Percentiles rank a stretch among this genome's conserved stretches.
Evolutionary conservation across 1,140 invertebrate genomes (phyloP).

Genomic region (Sminthurides bifidus): DNA sequence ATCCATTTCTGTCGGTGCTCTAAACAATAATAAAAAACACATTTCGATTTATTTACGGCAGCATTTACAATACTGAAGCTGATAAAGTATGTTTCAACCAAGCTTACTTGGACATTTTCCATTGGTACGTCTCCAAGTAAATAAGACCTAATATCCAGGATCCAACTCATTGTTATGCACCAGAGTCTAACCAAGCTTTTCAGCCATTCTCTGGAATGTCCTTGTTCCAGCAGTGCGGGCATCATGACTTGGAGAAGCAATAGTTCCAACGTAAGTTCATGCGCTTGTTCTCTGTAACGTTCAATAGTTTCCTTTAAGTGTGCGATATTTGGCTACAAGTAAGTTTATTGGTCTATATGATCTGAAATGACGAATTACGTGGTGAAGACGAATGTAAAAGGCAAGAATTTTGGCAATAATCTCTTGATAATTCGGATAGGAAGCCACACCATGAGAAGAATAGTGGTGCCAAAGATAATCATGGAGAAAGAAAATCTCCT

Average conservation of each 20-base stretch:
- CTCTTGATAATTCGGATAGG: slow-evolving; percentile 79
- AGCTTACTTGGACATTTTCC: slow-evolving; percentile 22
- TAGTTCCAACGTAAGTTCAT: slow-evolving; percentile 84
- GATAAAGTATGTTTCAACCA: neutral
- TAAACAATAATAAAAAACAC: neutral
- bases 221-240: slow-evolving; percentile 89
- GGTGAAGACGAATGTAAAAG: slow-evolving; percentile 69
- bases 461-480: slow-evolving; percentile 90
- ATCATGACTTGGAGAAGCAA: slow-evolving; percentile 87
- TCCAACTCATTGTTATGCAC: slow-evolving; percentile 74
- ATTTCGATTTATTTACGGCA: neutral
- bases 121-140: slow-evolving; percentile 54
- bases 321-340: neutral
- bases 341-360: neutral
- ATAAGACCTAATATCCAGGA: slow-evolving; percentile 79
- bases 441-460: slow-evolving; percentile 90
- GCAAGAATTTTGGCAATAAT: slow-evolving; percentile 74
- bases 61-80: too few relatives aligned
- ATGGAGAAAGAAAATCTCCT: slow-evolving; percentile 80
- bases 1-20: neutral
- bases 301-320: neutral
- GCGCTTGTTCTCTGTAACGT: slow-evolving; percentile 51
- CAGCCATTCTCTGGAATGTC: slow-evolving; percentile 83
- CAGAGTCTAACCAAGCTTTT: slow-evolving; percentile 75
- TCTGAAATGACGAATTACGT: slow-evolving; percentile 38